A percentile compares a stretch with the other conserved stretches of the same genome.
Evolutionary conservation across 2,797 vertebrate genomes (phyloP).

Genomic region (Peromyscus attwateri): DNA sequence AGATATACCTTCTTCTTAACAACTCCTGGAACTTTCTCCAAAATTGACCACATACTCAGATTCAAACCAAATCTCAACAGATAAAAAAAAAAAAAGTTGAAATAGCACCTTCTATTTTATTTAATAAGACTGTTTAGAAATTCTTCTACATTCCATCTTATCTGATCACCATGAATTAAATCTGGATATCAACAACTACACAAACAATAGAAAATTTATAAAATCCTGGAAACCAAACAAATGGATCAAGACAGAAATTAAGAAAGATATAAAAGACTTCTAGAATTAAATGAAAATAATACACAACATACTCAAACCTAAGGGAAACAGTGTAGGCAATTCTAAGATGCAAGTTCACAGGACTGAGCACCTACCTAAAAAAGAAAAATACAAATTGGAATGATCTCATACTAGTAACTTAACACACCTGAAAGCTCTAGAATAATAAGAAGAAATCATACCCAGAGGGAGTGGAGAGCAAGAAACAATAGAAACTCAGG

Average conservation of each 20-base stretch:
- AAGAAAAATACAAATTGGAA: background rate
- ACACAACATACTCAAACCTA: background rate
- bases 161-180: background rate
- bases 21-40: background rate
- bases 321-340: background rate
- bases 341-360: background rate
- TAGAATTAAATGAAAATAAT: background rate
- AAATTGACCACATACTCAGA: too few species aligned
- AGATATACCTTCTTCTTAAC: background rate
- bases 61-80: background rate
- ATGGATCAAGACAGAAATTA: background rate
- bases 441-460: background rate
- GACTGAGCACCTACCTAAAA: background rate
- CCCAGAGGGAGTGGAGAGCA: accelerated
- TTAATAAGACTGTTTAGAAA: too few species aligned
- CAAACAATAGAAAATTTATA: background rate
- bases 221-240: background rate
- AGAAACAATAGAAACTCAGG: background rate
- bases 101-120: background rate
- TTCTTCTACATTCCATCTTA: background rate
- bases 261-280: background rate
- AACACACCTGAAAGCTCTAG: background rate
- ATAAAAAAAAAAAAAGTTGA: background rate
- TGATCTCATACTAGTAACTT: background rate
- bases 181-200: background rate